These are phyloP conservation scores for Piaya cayana DNA, from an alignment of 2,113 vertebrate species.

Conservation along the genomic window DNA sequence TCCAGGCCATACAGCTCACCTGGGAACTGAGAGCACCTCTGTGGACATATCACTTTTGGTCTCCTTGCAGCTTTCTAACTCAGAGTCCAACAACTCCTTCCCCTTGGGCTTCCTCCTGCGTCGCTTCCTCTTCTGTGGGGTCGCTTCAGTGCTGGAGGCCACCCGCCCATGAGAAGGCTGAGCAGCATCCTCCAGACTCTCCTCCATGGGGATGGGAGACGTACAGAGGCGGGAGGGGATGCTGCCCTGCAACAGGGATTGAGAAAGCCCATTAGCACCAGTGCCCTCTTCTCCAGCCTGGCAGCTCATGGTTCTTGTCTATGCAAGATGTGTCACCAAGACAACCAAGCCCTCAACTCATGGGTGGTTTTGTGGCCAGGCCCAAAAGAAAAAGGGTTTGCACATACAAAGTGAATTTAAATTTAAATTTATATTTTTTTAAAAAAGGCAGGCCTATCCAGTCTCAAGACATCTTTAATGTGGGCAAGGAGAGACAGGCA, in stretches of 20 bases:
- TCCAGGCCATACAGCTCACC: slow-evolving; percentile 60
- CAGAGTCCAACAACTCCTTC: slow-evolving; percentile 59
- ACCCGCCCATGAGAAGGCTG: background rate
- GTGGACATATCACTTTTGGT: slow-evolving; percentile 32
- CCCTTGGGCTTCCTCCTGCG: slow-evolving; percentile 76
- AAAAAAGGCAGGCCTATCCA: background rate
- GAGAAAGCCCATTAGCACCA: background rate
- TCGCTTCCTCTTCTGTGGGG: slow-evolving; percentile 71
- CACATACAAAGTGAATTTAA: background rate
- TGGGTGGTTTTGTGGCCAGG: background rate
- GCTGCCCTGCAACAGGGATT: slow-evolving; percentile 45
- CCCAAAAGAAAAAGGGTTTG: background rate
- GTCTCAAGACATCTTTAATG: background rate
- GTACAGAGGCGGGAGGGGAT: slow-evolving; percentile 83
- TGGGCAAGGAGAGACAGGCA: background rate
- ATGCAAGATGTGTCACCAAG: background rate
- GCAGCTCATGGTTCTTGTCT: background rate
- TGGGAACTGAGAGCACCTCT: slow-evolving; percentile 52
- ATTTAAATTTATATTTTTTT: too few relatives aligned
- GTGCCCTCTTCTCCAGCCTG: background rate
- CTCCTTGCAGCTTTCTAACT: slow-evolving; percentile 78
- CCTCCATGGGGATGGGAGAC: slow-evolving; percentile 81
- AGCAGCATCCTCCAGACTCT: background rate
- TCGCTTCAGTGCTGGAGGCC: background rate
- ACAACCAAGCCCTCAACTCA: background rate